These are phyloP conservation scores for Nephila pilipes DNA, from an alignment of 1,140 invertebrate species.

Conservation along the genomic window DNA sequence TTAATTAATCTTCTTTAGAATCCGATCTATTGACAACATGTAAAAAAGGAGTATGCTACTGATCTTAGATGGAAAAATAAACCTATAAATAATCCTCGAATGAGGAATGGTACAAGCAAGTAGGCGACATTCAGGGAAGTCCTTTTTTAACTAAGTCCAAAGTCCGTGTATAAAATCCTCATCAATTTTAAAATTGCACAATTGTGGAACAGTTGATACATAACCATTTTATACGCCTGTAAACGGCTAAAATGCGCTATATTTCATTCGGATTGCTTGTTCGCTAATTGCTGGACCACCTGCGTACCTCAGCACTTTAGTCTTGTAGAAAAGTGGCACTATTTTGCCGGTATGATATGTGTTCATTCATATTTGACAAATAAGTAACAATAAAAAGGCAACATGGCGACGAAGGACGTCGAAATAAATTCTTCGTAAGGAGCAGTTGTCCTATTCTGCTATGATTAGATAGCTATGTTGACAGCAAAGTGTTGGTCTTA, in stretches of 20 bases:
- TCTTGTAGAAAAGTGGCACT: background rate
- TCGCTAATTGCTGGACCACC: conserved; percentile 44
- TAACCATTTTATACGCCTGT: background rate
- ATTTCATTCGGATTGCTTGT: background rate
- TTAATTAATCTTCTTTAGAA: too few species aligned
- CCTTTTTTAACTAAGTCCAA: background rate
- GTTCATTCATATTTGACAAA: conserved; percentile 16
- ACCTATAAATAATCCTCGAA: conserved; percentile 14
- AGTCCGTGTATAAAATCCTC: background rate
- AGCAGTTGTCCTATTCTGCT: conserved; percentile 58
- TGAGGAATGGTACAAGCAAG: background rate
- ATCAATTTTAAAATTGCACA: background rate
- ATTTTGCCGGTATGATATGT: conserved; percentile 6
- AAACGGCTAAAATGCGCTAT: background rate
- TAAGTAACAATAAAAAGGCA: conserved; percentile 36
- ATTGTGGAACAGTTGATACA: background rate
- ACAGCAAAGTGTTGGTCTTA: conserved; percentile 38
- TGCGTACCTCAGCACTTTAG: background rate
- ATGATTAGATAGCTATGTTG: conserved; percentile 49
- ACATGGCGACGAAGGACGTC: conserved; percentile 11
- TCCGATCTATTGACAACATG: background rate
- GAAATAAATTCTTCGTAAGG: conserved; percentile 65
- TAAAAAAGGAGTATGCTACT: background rate
- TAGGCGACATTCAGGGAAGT: background rate
- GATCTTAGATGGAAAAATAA: background rate